Base-by-base conservation (phyloP, 2,888 invertebrate genomes). In the Apodemia hepburni region DNA sequence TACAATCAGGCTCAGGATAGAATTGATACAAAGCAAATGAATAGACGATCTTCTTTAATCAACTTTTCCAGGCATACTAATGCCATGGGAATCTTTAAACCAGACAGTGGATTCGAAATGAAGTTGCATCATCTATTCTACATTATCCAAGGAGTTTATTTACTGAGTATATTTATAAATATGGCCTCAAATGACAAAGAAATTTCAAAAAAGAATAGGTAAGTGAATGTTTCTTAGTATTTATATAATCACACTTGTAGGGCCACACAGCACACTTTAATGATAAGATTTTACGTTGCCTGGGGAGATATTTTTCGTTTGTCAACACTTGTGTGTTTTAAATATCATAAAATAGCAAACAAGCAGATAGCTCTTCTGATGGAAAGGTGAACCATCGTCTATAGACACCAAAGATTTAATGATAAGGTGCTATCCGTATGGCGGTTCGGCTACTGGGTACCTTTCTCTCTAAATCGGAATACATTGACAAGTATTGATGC, bases 101-200 rank as follows among this genome's bases (percentile, higher is more conserved):
- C 54, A 12, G 35, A 54, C 15, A 61, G 15, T 61, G 51, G 22
- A 54, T 61, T 60, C 29, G 60, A 35, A 49, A 68, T 71, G 45
- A 80, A 74, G 64, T 86, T 84, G 87, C 80, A 82, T 69, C 78
- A 80, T 62, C 57, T 84, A n/a, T 74, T 89, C 59, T 87, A 85
- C 67, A 77, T 80, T 15, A 58, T 89, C 61, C 88, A 89, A 75
- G 83, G 73, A 12, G 75, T 83, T 57, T 90, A 90, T 66, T 64
- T 88, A 29, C 77, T 81, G 65, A 74, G 80, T 6, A 67, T 88
- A 6, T 63, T 87, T 47, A 68, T 77, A 63, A 81, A 85, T 64
- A 69, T 80, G 68, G 70, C 73, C 27, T n/a, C 29, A n/a, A 74
- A 77, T 65, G 33, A 62, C 38, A 61, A 69, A 62, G 49, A 64